These are phyloP conservation scores for Eretmocerus hayati DNA, from an alignment of 2,888 invertebrate species.

Conservation along the genomic window DNA sequence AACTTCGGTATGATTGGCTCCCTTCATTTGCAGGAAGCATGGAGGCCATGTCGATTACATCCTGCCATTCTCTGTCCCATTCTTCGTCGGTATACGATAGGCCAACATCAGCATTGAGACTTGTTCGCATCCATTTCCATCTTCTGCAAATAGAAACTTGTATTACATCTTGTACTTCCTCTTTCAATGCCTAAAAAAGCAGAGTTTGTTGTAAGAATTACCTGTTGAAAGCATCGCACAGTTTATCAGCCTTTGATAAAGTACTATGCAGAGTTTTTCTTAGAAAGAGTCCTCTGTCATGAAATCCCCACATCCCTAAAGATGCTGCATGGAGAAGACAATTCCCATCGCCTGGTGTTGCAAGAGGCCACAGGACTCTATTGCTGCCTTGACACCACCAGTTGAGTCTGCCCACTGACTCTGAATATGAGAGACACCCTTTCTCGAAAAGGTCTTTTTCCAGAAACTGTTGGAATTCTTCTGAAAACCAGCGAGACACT, in stretches of 20 bases:
- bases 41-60: constrained; percentile 60
- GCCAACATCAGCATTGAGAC: constrained; percentile 61
- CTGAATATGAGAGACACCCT: constrained; percentile 69
- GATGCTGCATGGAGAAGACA: constrained; percentile 83
- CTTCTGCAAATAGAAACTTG: constrained; percentile 29
- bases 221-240: constrained; percentile 57
- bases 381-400: constrained; percentile 64
- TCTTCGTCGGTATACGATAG: constrained; percentile 69
- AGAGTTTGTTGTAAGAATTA: constrained; percentile 21
- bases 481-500: too few species aligned
- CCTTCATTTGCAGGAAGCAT: constrained; percentile 52
- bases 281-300: constrained; percentile 72
- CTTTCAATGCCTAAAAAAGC: not conserved
- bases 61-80: constrained; percentile 73
- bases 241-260: constrained; percentile 58
- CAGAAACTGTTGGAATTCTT: constrained; percentile 63
- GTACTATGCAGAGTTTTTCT: constrained; percentile 69
- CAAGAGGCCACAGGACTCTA: constrained; percentile 55
- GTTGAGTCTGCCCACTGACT: constrained; percentile 71
- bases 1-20: constrained; percentile 65
- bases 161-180: not conserved
- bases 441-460: constrained; percentile 80
- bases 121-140: constrained; percentile 59
- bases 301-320: constrained; percentile 80
- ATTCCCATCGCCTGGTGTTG: constrained; percentile 83